Evolutionary conservation across 1,140 invertebrate species (phyloP).

Genomic region (Nebria ingens): DNA sequence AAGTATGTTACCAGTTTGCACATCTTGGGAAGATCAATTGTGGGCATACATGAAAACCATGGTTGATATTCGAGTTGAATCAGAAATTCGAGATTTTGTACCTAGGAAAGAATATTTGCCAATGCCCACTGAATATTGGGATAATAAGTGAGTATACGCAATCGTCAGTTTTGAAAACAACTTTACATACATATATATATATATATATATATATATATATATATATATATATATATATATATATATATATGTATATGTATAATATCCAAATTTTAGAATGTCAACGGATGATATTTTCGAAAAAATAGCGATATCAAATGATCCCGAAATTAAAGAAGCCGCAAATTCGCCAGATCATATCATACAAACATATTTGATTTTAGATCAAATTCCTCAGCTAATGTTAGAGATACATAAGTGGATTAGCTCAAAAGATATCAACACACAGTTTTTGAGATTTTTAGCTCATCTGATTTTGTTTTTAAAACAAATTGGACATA

Average conservation of each 20-base stretch:
- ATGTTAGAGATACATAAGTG: conserved; percentile 46
- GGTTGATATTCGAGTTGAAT: conserved; percentile 77
- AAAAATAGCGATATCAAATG: conserved; percentile 45
- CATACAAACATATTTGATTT: conserved; percentile 67
- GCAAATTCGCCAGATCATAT: conserved; percentile 48
- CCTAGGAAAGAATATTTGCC: conserved; percentile 40
- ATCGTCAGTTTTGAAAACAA: not conserved
- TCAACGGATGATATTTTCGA: conserved; percentile 62
- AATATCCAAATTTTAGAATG: conserved; percentile 36
- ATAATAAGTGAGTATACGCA: conserved; percentile 45
- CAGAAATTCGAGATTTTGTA: conserved; percentile 41
- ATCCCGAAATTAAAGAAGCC: conserved; percentile 39
- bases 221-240: not conserved
- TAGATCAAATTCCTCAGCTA: conserved; percentile 55
- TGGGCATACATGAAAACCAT: conserved; percentile 80
- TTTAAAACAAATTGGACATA: conserved; percentile 63
- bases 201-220: not conserved
- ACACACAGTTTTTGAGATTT: conserved; percentile 61
- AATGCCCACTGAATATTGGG: conserved; percentile 70
- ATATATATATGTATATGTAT: conserved; percentile 16
- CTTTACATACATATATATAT: not conserved
- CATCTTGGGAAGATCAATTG: conserved; percentile 78
- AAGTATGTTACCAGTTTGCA: conserved; percentile 60
- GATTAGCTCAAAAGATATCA: conserved; percentile 19
- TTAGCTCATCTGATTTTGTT: conserved; percentile 78